These are phyloP conservation scores for Eupleurogrammus muticus DNA, from an alignment of 2,797 vertebrate species.

Conservation along the genomic window DNA sequence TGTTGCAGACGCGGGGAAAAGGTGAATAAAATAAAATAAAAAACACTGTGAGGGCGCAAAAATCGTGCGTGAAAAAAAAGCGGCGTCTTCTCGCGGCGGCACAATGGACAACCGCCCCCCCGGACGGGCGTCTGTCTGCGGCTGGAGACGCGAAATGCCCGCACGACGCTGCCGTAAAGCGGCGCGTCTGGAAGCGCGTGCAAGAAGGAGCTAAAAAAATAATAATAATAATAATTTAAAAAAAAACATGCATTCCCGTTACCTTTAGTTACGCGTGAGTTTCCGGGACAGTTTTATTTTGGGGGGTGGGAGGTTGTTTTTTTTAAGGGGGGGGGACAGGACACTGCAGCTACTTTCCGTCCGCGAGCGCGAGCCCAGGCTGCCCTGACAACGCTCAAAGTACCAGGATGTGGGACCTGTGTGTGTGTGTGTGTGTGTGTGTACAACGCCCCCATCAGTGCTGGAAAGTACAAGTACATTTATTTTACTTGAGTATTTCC, in stretches of 20 bases:
- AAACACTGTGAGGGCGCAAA: constrained; percentile 9
- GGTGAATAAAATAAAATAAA: too few relatives aligned
- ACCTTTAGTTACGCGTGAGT: constrained; percentile 79
- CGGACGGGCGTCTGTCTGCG: constrained; percentile 70
- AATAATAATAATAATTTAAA: constrained; percentile 22
- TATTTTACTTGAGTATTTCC: too few relatives aligned
- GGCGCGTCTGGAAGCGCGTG: too few relatives aligned
- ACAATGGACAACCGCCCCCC: constrained; percentile 82
- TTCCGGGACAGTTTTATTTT: constrained; percentile 78
- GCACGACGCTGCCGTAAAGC: constrained; percentile 10
- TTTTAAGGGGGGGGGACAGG: constrained; percentile 52
- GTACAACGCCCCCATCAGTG: constrained; percentile 29
- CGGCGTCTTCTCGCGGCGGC: constrained; percentile 60
- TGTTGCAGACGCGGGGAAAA: constrained; percentile 5
- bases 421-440: constrained; percentile 25
- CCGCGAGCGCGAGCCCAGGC: constrained; percentile 74
- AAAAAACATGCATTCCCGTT: constrained; percentile 77
- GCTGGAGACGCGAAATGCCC: too few relatives aligned
- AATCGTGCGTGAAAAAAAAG: constrained; percentile 3
- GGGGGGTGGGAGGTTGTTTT: too few relatives aligned
- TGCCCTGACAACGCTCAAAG: constrained; percentile 84
- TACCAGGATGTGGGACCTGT: constrained; percentile 85
- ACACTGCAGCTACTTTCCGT: constrained; percentile 80
- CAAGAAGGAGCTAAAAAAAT: constrained; percentile 34
- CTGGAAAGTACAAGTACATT: too few relatives aligned